Base-by-base conservation (phyloP, 2,888 invertebrate species). In the Perdita meconis region DNA sequence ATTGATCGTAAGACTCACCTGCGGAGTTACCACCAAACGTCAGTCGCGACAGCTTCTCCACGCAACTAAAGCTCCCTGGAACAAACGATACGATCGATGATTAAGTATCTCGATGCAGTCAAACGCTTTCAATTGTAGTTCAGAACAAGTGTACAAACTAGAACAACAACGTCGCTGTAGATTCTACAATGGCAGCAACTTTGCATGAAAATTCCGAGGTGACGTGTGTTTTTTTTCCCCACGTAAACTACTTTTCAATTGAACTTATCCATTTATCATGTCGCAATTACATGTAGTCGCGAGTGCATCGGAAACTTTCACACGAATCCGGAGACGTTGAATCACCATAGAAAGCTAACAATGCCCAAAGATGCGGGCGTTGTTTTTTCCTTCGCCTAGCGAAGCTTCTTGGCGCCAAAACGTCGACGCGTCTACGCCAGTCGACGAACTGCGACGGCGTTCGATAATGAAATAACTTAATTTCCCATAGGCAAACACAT, bases 401-500 rank as follows among this genome's bases (percentile, higher is more conserved):
- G 59, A 77, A 69, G 75, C 57, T 73, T 56, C 68, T 76, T 77
- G 83, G 85, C 84, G 84, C 84, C 82, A 72, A 82, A 86, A 84
- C 78, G 76, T 36, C 47, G 50, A 38, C 56, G 40, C 24, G 61
- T 59, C 47, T 56, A 24, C 51, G 72, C 59, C 30, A 30, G 40
- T 42, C 47, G 22, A 19, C 22, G 3, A 6, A 22, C 47, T 47
- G 47, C 47, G 19, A 19, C 53, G 69, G 69, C 53, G 65, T 53
- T 53, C 73, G 87, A 81, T 85, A 87, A 87, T 87, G 85, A 87
- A 81, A 85, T 83, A 81, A 85, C 79, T 83, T 80, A 70, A 83
- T 86, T 87, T 75, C 47, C 72, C 40, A 44, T 56, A 26, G 69
- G 76, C 78, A 80, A 87, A 87, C 86, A 87, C 86, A 80, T 87